Base-by-base conservation (phyloP, 2,888 invertebrate genomes). In the Xestia sexstrigata region DNA sequence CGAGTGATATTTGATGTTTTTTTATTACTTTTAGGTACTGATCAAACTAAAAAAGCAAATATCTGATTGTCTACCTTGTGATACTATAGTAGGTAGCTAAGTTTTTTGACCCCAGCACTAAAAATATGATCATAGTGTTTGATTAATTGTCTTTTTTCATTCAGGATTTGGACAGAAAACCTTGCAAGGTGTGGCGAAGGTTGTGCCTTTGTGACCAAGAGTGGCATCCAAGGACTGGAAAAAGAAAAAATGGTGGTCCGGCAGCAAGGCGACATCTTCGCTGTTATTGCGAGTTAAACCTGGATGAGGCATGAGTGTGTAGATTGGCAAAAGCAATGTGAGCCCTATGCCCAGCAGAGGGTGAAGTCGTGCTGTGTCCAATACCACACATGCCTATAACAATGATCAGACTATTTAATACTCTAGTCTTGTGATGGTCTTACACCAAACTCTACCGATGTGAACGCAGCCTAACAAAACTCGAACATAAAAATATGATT, bases 401-500 rank as follows among this genome's bases (percentile, higher is more conserved):
- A 65, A n/a, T 42, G 3, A 42, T 42, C n/a, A 1, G n/a, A 26
- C 8, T 65, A 65, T 65, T 39, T 39, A 39, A 13, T 15, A 42
- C 65, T 7, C 6, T n/a, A 15, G 20, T 30, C 20, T 20, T 11
- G 30, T 30, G 20, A 39, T n/a, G n/a, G n/a, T n/a, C n/a, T n/a
- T n/a, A n/a, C n/a, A 39, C 20, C 7, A 17, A 26, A 78, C 58
- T 79, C 35, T 2, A 23, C 49, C 68, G 52, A 65, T 52, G 6
- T 52, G 42, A 62, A 58, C 26, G 58, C 45, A 6, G 68, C 70
- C n/a, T 71, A 58, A 70, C 23, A 58, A 17, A 47, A 72, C 13
- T 67, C 7, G 15, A 39, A 62, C 17, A 75, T 74, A 70, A 83
- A 80, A 74, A 78, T 81, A 75, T 79, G 62, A 77, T 69, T 76